These are phyloP conservation scores for Cydia amplana DNA, from an alignment of 1,140 invertebrate genomes.

Conservation along the genomic window DNA sequence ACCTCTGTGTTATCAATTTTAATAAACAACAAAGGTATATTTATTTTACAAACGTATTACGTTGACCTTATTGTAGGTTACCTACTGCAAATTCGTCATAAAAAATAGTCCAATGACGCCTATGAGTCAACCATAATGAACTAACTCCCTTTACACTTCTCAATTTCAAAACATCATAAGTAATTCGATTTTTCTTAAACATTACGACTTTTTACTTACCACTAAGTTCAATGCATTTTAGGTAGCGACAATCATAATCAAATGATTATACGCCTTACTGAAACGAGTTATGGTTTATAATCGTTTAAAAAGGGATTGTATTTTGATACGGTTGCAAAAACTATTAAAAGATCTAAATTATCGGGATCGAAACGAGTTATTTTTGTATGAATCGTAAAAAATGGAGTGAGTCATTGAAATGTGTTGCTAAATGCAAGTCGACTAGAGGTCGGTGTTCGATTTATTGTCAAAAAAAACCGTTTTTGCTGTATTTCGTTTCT, in stretches of 20 bases:
- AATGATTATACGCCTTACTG: neutral
- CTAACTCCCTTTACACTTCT: neutral
- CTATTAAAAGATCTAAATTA: neutral
- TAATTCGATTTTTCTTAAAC: neutral
- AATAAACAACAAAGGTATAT: no score
- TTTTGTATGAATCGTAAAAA: neutral
- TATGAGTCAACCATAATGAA: neutral
- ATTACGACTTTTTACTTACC: neutral
- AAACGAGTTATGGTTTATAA: neutral
- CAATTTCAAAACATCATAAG: neutral
- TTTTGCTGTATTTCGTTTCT: no score
- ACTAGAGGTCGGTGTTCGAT: neutral
- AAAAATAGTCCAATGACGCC: conserved; percentile 7
- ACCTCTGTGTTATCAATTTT: no score
- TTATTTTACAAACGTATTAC: no score
- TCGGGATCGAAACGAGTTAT: neutral
- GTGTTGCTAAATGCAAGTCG: conserved; percentile 2
- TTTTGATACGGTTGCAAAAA: neutral
- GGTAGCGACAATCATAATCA: neutral
- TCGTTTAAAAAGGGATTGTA: neutral
- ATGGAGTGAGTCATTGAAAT: neutral
- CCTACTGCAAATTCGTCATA: neutral
- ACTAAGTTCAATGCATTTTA: neutral
- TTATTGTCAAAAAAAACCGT: no score
- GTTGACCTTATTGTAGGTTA: neutral